Base-by-base conservation (phyloP, 2,888 invertebrate species). In the Autographa gamma region DNA sequence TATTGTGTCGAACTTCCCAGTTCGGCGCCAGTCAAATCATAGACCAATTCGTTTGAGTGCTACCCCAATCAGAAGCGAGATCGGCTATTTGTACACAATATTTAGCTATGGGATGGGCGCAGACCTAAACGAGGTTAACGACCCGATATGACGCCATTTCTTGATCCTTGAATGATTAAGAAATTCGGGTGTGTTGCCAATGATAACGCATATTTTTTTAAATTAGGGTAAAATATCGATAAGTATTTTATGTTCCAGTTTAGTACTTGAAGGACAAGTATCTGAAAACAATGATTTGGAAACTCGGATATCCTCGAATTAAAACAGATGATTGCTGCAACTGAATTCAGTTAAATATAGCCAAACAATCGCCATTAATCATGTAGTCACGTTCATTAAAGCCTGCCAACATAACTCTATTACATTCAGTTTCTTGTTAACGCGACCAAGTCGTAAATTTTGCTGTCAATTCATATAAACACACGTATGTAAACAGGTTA, bases 21-120 rank as follows among this genome's bases (percentile, higher is more conserved):
- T 65, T 64, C 19, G 75, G 76, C 73, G 75, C 79, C 81, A 74
- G 73, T 80, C 70, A 65, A 72, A 70, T 77, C 77, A 66, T 74
- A 69, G 59, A 67, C 64, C 75, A 83, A 83, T 83, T 81, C 72
- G 34, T 69, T 65, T 76, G 72, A 81, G 83, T 83, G 79, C 78
- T 74, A 58, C 76, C 67, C 66, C 73, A 73, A 83, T 81, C 83
- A 72, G 69, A 69, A 71, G 69, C 54, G 38, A 72, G 78, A 83
- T 83, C 70, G 69, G 72, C 71, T 75, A 72, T 80, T 77, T 72
- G 72, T 68, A 73, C 68, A 73, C 73, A 62, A 69, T 74, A 71
- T 69, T 67, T 62, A 67, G 52, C 63, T 68, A 70, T 71, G 66
- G 66, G 63, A 63, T 70, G 62, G 74, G 73, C 66, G 69, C 59